Conservation (phyloP, 2,888 invertebrate species). For the Xestoiulus laeticollis region DNA sequence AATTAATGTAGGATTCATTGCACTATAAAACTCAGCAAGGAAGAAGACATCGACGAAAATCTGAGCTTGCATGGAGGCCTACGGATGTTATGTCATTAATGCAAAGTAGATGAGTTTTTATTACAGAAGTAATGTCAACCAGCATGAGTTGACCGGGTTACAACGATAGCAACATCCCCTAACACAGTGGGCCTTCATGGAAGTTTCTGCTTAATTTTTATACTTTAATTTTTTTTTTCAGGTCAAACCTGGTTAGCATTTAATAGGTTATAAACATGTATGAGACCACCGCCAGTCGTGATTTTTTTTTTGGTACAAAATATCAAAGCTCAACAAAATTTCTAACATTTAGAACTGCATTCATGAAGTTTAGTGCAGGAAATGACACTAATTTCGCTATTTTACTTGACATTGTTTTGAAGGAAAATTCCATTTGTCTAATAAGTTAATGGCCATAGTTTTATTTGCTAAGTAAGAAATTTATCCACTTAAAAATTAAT, state of each 20-base stretch:
- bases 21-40: neutral
- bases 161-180: neutral
- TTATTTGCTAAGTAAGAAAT: neutral
- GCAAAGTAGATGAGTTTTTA: constrained; percentile 2
- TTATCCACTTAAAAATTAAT: neutral
- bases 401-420: neutral
- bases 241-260: constrained; percentile 37
- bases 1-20: neutral
- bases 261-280: neutral
- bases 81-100: constrained; percentile 11
- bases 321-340: neutral
- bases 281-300: neutral
- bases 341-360: neutral
- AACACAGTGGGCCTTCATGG: neutral
- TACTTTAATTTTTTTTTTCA: neutral
- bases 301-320: neutral
- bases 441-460: neutral
- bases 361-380: neutral
- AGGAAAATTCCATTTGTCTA: neutral
- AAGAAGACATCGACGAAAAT: neutral
- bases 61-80: neutral
- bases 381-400: neutral
- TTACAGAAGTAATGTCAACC: constrained; percentile 6
- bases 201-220: neutral
- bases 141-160: constrained; percentile 15